A percentile compares a stretch with the other conserved stretches of the same genome.
Evolutionary conservation across 2,113 vertebrate genomes (phyloP).

Genomic region (Burhinus oedicnemus): DNA sequence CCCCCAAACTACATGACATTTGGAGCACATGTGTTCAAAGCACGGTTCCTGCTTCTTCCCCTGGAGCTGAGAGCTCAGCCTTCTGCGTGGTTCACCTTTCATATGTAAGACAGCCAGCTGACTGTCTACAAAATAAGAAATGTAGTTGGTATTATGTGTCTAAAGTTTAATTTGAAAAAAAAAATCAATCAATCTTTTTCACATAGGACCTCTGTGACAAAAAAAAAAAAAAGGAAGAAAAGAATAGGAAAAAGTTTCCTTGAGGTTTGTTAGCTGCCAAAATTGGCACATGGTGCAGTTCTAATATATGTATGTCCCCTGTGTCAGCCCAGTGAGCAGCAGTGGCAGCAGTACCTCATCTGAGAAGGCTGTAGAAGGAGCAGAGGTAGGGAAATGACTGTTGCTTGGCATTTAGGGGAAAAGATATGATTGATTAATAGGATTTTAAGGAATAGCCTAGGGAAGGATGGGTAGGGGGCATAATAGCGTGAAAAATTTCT

Average conservation of each 20-base stretch:
- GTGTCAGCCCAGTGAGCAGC: neutral
- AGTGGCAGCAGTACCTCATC: neutral
- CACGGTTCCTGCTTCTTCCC: neutral
- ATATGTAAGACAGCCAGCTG: neutral
- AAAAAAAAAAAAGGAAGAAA: neutral
- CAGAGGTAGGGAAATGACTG: neutral
- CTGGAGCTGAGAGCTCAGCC: neutral
- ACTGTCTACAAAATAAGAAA: neutral
- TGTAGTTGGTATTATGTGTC: neutral
- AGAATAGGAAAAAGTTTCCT: neutral
- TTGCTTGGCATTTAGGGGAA: neutral
- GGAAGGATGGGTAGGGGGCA: neutral
- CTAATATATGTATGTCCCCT: rapidly evolving
- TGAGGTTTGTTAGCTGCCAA: neutral
- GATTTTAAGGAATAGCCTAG: neutral
- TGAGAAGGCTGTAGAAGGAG: neutral
- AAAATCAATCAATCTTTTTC: neutral
- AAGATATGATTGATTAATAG: neutral
- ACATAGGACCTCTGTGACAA: neutral
- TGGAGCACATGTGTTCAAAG: neutral
- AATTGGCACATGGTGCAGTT: neutral
- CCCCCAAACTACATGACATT: neutral
- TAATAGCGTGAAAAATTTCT: neutral
- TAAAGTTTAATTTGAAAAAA: neutral
- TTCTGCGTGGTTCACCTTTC: neutral